A percentile compares a stretch with the other conserved stretches of the same genome.
These are phyloP conservation scores for Magallana gigas DNA, from an alignment of 1,140 invertebrate species.

Conservation along the genomic window DNA sequence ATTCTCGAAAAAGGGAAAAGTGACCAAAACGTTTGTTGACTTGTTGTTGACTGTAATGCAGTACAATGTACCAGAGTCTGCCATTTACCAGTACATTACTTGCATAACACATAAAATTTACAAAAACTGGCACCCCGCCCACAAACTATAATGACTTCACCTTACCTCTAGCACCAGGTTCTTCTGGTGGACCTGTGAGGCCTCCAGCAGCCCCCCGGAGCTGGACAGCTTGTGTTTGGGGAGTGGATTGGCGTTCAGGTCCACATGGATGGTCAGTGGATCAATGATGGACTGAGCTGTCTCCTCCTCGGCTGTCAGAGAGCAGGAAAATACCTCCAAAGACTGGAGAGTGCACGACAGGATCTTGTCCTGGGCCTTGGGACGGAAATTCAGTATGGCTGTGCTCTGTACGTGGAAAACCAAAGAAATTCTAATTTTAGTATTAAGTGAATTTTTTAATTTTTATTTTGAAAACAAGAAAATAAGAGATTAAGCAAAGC, in stretches of 20 bases:
- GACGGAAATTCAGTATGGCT: conserved; percentile 90
- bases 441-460: neutral
- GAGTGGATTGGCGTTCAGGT: conserved; percentile 75
- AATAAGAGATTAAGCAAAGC: too few relatives aligned
- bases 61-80: too few relatives aligned
- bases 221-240: conserved; percentile 56
- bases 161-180: conserved; percentile 75
- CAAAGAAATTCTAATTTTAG: too few relatives aligned
- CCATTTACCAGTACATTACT: too few relatives aligned
- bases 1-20: too few relatives aligned
- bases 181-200: conserved; percentile 72
- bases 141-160: neutral
- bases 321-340: conserved; percentile 96
- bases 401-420: conserved; percentile 83
- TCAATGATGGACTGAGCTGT: conserved; percentile 98
- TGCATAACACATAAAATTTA: too few relatives aligned
- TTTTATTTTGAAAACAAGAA: neutral
- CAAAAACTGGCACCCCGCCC: too few relatives aligned
- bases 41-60: too few relatives aligned
- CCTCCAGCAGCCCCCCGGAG: conserved; percentile 76
- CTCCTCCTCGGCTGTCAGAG: conserved; percentile 93
- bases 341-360: conserved; percentile 93
- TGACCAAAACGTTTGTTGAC: too few relatives aligned
- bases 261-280: conserved; percentile 88
- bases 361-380: conserved; percentile 86